These are phyloP conservation scores for Epizoanthus illoricatus DNA, from an alignment of 92 coral and sea anemone genomes.

Conservation along the genomic window DNA sequence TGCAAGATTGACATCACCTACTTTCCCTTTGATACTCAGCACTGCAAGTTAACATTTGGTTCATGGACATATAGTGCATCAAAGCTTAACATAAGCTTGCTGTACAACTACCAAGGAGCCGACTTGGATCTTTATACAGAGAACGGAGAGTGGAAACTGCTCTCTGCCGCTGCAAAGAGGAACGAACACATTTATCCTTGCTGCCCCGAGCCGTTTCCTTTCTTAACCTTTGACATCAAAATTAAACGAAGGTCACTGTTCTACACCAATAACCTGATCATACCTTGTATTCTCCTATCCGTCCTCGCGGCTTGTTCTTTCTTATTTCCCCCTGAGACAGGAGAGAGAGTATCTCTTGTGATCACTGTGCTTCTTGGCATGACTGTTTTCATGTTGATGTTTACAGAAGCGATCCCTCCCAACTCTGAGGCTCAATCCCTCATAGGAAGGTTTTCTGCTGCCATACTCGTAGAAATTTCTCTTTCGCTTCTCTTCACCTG, in stretches of 20 bases:
- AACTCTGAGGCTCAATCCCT: slow-evolving; percentile 83
- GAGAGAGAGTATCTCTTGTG: slow-evolving; percentile 87
- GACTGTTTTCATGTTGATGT: slow-evolving; percentile 89
- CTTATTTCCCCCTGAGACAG: slow-evolving; percentile 92
- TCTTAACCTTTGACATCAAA: slow-evolving; percentile 63
- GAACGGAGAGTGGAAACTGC: slow-evolving; percentile 76
- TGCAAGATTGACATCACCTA: slow-evolving; percentile 73
- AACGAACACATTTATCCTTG: slow-evolving; percentile 60
- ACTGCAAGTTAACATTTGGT: slow-evolving; percentile 68
- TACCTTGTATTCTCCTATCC: slow-evolving; percentile 81
- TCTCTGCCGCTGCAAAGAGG: slow-evolving; percentile 58
- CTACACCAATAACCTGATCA: slow-evolving; percentile 76
- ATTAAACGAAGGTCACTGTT: slow-evolving; percentile 69
- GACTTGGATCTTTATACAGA: slow-evolving; percentile 48
- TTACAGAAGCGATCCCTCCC: slow-evolving; percentile 86
- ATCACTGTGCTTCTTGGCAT: slow-evolving; percentile 83
- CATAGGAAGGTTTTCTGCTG: slow-evolving; percentile 85
- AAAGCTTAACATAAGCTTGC: slow-evolving; percentile 59
- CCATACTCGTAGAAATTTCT: slow-evolving; percentile 74
- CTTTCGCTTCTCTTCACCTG: slow-evolving; percentile 75
- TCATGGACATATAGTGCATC: slow-evolving; percentile 71
- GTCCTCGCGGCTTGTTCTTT: slow-evolving; percentile 73
- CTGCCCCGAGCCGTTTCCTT: slow-evolving; percentile 68
- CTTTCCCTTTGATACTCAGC: slow-evolving; percentile 85
- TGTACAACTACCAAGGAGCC: slow-evolving; percentile 15